Base-by-base conservation (phyloP, 2,113 vertebrate species). In the Chunga burmeisteri region DNA sequence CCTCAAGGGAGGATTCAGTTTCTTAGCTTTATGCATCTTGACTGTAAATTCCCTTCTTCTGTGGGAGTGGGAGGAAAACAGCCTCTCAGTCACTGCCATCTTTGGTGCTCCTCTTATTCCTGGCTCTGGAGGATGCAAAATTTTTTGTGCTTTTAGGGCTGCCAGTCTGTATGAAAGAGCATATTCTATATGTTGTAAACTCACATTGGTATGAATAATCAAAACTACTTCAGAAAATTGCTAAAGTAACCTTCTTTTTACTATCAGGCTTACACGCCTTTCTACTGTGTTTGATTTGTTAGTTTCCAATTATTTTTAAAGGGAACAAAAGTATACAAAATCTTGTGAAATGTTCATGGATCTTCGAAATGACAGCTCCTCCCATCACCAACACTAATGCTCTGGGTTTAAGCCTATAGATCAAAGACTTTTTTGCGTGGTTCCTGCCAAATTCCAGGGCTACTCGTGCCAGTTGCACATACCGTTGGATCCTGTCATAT, bases 391-490 rank as follows among this genome's bases (percentile, higher is more conserved):
- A 30, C 7, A 16, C 8, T 55, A 44, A 21, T 19, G 38, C 30
- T 86, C 22, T 52, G 7, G 1, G 7, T 81, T 81, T 32, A 30
- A 68, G 30, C 26, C 17, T 50, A 2, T 30, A 21, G 42, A 18
- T 52, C 25, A 23, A n/a, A 81, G 52, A 13, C 42, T 22, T 49
- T 13, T 53, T 74, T 49, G 23, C 19, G 2, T 52, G 36, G 13
- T 73, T 78, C 34, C 52, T 72, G 49, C 49, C 30, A 16, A 29
- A 26, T 67, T 66, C 62, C 16, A 26, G 27, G 80, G 27, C 25
- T 49, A 1, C 17, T 82, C 13, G 19, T 73, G 65, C 53, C 49
- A 23, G 11, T 27, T 0, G 1, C 30, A 21, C 3, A 1, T 9
- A 58, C 12, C 14, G 47, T 58, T 32, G 22, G 53, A 13, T n/a